Evolutionary conservation across 23 tunicate genomes (phyloP).

Genomic region (Diplosoma virens): DNA sequence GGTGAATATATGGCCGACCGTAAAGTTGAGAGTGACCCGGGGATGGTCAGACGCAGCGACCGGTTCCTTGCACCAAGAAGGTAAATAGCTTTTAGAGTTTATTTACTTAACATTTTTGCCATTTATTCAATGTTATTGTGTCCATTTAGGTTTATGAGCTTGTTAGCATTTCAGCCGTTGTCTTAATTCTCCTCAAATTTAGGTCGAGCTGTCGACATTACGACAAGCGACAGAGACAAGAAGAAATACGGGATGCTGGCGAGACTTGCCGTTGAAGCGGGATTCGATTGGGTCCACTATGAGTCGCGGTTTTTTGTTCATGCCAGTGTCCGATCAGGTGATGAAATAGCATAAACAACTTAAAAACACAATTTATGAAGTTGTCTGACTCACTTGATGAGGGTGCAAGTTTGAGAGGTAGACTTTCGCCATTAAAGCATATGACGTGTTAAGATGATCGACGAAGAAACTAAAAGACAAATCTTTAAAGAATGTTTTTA

Average conservation of each 20-base stretch:
- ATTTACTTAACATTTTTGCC: background rate
- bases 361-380: background rate
- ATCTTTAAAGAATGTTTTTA: too few species aligned
- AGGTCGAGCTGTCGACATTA: slow-evolving; percentile 82
- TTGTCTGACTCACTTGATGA: too few species aligned
- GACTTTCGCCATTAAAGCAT: too few species aligned
- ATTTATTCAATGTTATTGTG: background rate
- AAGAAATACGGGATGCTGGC: slow-evolving; percentile 57
- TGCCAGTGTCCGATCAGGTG: slow-evolving; percentile 76
- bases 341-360: background rate
- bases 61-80: slow-evolving; percentile 68
- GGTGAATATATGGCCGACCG: slow-evolving; percentile 28
- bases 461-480: too few species aligned
- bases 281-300: slow-evolving; percentile 86
- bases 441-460: too few species aligned
- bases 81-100: background rate
- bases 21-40: slow-evolving; percentile 39
- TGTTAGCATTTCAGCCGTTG: background rate
- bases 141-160: background rate
- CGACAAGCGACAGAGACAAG: slow-evolving; percentile 43
- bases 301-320: slow-evolving; percentile 44
- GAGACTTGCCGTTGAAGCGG: slow-evolving; percentile 72
- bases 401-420: too few species aligned
- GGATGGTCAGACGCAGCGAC: slow-evolving; percentile 46
- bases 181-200: slow-evolving; percentile 6